Conservation (phyloP, 37 sponge, comb jelly and placozoan species). For the Aphrocallistes beatrix region DNA sequence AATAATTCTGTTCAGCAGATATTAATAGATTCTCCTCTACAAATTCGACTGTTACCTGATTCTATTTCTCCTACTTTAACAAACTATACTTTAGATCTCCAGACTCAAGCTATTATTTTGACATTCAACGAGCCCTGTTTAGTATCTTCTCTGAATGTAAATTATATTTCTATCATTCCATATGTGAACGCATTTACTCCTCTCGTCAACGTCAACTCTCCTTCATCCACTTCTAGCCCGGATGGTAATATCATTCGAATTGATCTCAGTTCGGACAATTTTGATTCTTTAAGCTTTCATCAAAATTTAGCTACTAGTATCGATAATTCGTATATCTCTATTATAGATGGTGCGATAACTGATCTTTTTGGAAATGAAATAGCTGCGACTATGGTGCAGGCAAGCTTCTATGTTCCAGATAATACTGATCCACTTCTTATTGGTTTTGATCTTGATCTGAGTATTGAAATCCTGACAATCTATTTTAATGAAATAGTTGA, state of each 20-base stretch:
- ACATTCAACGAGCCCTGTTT: conserved; percentile 22
- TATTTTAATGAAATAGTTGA: conserved; percentile 64
- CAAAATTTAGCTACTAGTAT: conserved; percentile 2
- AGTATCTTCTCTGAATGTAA: neutral
- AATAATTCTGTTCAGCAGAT: neutral
- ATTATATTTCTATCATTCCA: neutral
- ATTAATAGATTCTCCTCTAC: neutral
- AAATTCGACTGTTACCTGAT: neutral
- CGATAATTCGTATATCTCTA: neutral
- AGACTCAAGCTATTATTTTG: neutral
- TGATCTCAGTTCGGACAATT: neutral
- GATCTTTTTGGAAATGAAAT: conserved; percentile 1
- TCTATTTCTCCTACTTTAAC: neutral
- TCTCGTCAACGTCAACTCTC: neutral
- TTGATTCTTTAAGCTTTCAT: neutral
- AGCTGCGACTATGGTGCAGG: conserved; percentile 26
- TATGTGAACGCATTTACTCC: neutral
- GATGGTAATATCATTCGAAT: conserved; percentile 31
- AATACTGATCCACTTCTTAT: conserved; percentile 43
- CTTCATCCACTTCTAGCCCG: conserved; percentile 24
- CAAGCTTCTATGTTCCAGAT: conserved; percentile 31
- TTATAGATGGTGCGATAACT: neutral
- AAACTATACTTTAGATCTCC: neutral
- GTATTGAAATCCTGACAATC: conserved; percentile 40
- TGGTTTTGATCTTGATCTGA: conserved; percentile 63